phyloP scores from a whole-genome alignment of 1,140 invertebrate species.

The Mylabris phalerata region DNA sequence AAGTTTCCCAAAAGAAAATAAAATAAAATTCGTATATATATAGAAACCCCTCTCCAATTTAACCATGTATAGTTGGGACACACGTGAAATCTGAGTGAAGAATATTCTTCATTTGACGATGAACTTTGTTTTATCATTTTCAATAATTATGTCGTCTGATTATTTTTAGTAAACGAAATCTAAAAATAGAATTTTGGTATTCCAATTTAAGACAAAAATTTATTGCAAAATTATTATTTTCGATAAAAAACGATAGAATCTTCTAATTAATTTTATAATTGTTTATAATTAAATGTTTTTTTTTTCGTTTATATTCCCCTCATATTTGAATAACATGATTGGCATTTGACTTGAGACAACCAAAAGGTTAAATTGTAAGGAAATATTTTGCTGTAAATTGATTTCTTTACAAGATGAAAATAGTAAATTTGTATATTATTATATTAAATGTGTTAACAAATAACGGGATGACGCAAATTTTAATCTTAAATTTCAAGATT shows the following conservation, averaged over 20 bases:
- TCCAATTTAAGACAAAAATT: too few species aligned
- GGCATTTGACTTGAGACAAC: not conserved
- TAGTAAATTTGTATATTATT: not conserved
- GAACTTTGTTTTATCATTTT: slow-evolving; percentile 6
- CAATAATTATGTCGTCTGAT: not conserved
- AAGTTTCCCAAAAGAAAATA: too few species aligned
- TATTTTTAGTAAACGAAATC: slow-evolving; percentile 6
- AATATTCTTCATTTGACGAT: slow-evolving; percentile 6
- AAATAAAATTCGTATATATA: too few species aligned
- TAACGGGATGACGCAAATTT: slow-evolving; percentile 9
- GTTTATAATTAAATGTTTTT: too few species aligned
- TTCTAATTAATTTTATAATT: too few species aligned
- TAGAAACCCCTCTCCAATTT: too few species aligned
- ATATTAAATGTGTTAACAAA: not conserved
- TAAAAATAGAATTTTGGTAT: slow-evolving; percentile 5
- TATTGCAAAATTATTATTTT: too few species aligned
- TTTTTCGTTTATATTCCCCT: too few species aligned
- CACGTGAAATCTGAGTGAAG: slow-evolving; percentile 15
- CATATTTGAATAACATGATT: too few species aligned
- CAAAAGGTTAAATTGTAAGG: slow-evolving; percentile 1
- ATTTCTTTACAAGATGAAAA: not conserved
- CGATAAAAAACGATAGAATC: not conserved
- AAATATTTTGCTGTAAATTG: slow-evolving; percentile 10
- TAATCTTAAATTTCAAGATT: slow-evolving; percentile 5
- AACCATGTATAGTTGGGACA: too few species aligned